Evolutionary conservation across 2,888 invertebrate genomes (phyloP).

Genomic region (Formica aserva): DNA sequence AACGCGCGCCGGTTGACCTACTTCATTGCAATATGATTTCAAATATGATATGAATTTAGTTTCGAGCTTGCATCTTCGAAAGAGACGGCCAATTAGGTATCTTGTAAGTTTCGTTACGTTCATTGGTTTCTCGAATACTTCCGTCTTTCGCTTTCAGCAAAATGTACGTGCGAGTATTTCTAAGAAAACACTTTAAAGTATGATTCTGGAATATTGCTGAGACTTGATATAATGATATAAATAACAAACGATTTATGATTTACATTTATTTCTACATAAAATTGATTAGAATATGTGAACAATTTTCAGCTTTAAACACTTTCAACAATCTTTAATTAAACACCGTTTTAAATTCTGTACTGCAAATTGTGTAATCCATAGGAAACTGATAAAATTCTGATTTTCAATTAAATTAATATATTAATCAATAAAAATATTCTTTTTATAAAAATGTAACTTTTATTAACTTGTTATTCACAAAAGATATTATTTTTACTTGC

Average conservation of each 20-base stretch:
- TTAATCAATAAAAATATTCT: neutral
- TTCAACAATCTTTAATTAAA: neutral
- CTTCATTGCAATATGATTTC: conserved; percentile 75
- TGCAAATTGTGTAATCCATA: neutral
- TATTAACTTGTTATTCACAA: neutral
- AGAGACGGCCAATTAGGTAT: conserved; percentile 75
- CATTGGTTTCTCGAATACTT: neutral
- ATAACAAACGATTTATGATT: neutral
- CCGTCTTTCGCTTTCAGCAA: neutral
- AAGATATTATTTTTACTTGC: neutral
- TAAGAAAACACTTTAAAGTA: neutral
- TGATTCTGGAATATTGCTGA: neutral
- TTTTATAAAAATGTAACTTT: neutral
- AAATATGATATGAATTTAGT: conserved; percentile 74
- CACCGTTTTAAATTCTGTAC: neutral
- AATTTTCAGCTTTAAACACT: neutral
- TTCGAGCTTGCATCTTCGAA: conserved; percentile 64
- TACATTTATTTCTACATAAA: neutral
- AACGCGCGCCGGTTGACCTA: conserved; percentile 76
- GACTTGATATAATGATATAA: neutral
- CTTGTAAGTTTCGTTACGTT: conserved; percentile 41
- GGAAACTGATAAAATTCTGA: neutral
- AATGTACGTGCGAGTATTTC: neutral
- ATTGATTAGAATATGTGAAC: neutral
- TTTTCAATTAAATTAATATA: neutral